Evolutionary conservation across 2,113 vertebrate genomes (phyloP), one percentile per base, ranked within the genome.

Genomic region (Thunnus thynnus): DNA sequence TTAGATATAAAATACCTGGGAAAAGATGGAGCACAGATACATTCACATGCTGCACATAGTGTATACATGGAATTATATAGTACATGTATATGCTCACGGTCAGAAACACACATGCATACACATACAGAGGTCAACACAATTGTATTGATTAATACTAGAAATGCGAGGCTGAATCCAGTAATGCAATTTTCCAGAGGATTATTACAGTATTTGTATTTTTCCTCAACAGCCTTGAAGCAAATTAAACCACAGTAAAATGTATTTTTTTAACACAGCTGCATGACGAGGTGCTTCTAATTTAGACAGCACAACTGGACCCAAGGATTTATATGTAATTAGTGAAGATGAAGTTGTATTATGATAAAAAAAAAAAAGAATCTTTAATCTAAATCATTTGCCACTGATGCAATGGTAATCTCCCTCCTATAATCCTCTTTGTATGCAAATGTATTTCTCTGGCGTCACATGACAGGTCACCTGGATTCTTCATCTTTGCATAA

Each of bases 1-100:
- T 78, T 66, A 78, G 64, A 78, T 84, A 75, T 78, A 44, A 73
- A 85, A 76, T 72, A 79, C 77, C 13, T 60, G 41, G 25, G 36
- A 67, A 52, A 27, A 52, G 20, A 46, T 57, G 64, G 22, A 20
- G n/a, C 16, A 61, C 30, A 57, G 9, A 77, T 17, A 56, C 36
- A 67, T 46, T 52, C 44, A 77, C 27, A 65, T 30, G 13, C 30
- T 30, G 36, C 7, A 41, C 36, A 41, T 41, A 41, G 36, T 8
- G 6, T 41, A 41, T 36, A 36, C 32, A 36, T 41, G 36, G 6
- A 41, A 9, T 41, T 41, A 41, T 41, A 41, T 6, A 41, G 36
- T 9, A 9, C 36, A 41, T 41, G 7, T 41, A 30, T 30, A 30
- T 30, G 27, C 27, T 30, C 27, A 30, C 27, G 2, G 14, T 27